phyloP scores from a whole-genome alignment of 2,113 vertebrate species.

The Anarhynchus alexandrinus region DNA sequence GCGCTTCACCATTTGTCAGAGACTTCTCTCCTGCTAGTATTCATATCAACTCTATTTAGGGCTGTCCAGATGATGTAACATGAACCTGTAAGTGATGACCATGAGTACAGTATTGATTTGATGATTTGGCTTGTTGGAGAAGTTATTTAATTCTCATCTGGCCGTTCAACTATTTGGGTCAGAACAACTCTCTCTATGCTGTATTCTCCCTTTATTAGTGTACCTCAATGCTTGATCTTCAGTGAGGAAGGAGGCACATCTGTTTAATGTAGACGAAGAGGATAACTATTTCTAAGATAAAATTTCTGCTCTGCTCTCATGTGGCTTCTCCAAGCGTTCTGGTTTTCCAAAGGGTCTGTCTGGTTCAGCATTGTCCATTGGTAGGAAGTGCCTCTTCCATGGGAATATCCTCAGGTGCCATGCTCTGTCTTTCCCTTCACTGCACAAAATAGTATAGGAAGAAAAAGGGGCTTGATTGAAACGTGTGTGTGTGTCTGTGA shows the following conservation, averaged over 20 bases:
- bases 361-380: background rate
- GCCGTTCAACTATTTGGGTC: background rate
- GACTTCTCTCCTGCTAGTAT: background rate
- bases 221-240: background rate
- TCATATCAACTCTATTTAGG: rapidly evolving
- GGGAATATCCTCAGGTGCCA: background rate
- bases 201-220: background rate
- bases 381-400: background rate
- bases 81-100: background rate
- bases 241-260: background rate
- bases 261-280: background rate
- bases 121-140: background rate
- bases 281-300: background rate
- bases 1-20: background rate
- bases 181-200: background rate
- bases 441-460: background rate
- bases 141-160: background rate
- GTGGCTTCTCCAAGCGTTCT: background rate
- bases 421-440: background rate
- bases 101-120: background rate
- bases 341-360: background rate
- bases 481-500: background rate
- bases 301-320: background rate
- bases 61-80: background rate
- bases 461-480: background rate